Base-by-base conservation (phyloP, 2,113 vertebrate species). In the Ctenomys sociabilis region DNA sequence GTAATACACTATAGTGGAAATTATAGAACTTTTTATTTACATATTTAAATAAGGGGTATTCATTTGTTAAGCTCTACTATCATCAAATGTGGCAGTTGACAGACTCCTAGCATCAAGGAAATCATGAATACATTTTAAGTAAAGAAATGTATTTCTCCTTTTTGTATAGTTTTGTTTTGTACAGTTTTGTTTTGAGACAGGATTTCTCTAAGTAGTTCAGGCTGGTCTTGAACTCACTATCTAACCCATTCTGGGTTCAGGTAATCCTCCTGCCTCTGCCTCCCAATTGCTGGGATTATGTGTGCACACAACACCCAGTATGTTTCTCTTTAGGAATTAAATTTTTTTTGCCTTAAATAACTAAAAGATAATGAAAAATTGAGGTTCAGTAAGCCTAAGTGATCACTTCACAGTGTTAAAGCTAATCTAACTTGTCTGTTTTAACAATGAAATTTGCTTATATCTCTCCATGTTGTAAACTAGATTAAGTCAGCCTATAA, bases 361-460 rank as follows among this genome's bases (percentile, higher is more conserved):
- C 40, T 81, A 17, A 59, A 93, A 95, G 64, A 61, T 90, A 21
- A 21, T 21, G 81, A 91, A 95, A 95, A 96, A 88, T 32, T 96
- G 32, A 89, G 66, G 12, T 73, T 91, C n/a, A 63, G 52, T 80
- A 59, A 93, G 35, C 7, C 88, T 83, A 92, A 81, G 35, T 89
- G 66, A 85, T 86, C 72, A 14, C 43, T 77, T 35, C 68, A 89
- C 35, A 68, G 22, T 85, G 0, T 85, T 82, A 43, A 0, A 95
- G 28, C 28, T 86, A 49, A 89, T 94, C 40, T n/a, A 78, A 61
- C 37, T 90, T 73, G 59, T 32, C 14, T 54, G 7, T 70, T 88
- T 91, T 75, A 95, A 86, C 22, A 92, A 68, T 95, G 77, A 84
- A 83, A 72, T 96, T 73, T 95, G 88, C 22, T 54, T 90, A 68